Base-by-base conservation (phyloP, 2,113 vertebrate genomes). In the Phoenicopterus ruber region DNA sequence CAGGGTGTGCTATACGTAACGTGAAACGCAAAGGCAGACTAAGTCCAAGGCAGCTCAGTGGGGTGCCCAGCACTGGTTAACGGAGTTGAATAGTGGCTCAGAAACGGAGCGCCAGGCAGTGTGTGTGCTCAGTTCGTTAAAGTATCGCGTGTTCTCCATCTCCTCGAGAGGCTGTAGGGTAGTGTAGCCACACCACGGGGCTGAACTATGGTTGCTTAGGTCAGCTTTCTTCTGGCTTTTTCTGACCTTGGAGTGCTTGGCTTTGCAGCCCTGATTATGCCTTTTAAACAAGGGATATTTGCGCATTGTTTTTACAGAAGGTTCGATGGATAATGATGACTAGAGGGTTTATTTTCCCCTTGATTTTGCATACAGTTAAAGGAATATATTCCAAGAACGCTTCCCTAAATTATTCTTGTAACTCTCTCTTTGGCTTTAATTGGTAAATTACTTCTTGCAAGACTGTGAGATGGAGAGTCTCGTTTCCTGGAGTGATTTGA, bases 401-500 rank as follows among this genome's bases (percentile, higher is more conserved):
- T 11, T 85, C 25, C 49, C 34, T 44, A 18, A 87, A 49, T 91
- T 80, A 76, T 91, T 95, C 28, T 79, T 96, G 55, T 61, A 91
- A 49, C 66, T 94, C 71, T 54, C 57, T 82, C 8, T 80, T 84
- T 91, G 69, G 21, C 62, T 93, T 82, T 93, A 95, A 94, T 93
- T 94, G 74, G 73, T 87, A 96, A 96, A 95, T 96, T 90, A 57
- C 70, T 82, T 91, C 84, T 93, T 95, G 19, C 80, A 82, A 82
- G 66, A 36, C 90, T 94, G 40, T 55, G 40, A 94, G 92, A 88
- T 61, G 59, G 54, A 96, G 78, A 79, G 73, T 59, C 87, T 93
- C 0, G 19, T 94, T 97, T 96, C 84, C 84, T 93, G 84, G 84
- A 95, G 74, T 85, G 84, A 91, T 93, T 94, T 95, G 94, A 95